Evolutionary conservation across 2,888 invertebrate genomes (phyloP).

Genomic region (Lasioglossum zephyrum): DNA sequence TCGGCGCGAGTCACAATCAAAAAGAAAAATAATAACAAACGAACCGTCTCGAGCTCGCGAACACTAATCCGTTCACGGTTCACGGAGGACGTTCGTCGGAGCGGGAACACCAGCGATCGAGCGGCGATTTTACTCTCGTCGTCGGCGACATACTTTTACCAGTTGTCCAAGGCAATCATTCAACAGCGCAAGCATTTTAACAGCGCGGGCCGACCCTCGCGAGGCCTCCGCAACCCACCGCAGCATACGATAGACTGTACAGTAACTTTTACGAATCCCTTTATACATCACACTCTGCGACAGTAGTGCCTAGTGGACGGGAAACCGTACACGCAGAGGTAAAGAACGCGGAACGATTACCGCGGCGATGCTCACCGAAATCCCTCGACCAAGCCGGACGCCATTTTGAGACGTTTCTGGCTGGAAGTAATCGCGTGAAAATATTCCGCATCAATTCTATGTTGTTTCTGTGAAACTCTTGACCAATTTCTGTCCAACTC

Average conservation of each 20-base stretch:
- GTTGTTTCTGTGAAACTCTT: neutral
- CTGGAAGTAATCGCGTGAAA: neutral
- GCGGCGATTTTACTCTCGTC: slow-evolving; percentile 16
- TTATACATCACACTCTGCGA: slow-evolving; percentile 61
- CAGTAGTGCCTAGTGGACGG: slow-evolving; percentile 60
- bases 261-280: slow-evolving; percentile 67
- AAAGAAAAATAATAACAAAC: neutral
- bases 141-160: neutral
- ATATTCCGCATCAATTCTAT: neutral
- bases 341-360: neutral
- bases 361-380: neutral
- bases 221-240: slow-evolving; percentile 45
- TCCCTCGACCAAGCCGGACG: neutral
- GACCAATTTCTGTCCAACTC: neutral
- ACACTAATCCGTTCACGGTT: neutral
- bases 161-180: slow-evolving; percentile 42
- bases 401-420: neutral
- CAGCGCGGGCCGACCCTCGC: slow-evolving; percentile 40
- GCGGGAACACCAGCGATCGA: slow-evolving; percentile 42
- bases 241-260: slow-evolving; percentile 64
- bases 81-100: neutral
- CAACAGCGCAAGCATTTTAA: slow-evolving; percentile 9
- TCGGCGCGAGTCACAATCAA: neutral
- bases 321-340: slow-evolving; percentile 24
- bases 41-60: neutral